Conservation (phyloP, 2,888 invertebrate genomes). For the Lordiphosa andalusiaca region DNA sequence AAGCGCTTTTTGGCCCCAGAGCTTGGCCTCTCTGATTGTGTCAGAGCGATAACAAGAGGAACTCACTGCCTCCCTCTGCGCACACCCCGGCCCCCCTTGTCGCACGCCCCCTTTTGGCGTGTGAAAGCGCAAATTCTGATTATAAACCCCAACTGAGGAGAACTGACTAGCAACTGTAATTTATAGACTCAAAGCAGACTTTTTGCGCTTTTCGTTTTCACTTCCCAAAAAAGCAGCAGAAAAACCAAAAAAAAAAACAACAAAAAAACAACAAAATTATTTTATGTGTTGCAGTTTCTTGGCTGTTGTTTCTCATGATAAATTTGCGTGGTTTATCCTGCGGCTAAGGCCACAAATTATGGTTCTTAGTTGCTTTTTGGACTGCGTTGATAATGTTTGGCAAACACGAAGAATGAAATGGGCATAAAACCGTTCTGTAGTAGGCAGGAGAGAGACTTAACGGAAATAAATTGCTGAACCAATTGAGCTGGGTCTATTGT, state of each 20-base stretch:
- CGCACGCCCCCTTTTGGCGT: slow-evolving; percentile 48
- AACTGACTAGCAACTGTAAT: slow-evolving; percentile 57
- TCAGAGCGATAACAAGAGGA: slow-evolving; percentile 57
- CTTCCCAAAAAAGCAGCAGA: slow-evolving; percentile 45
- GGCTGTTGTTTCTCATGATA: slow-evolving; percentile 58
- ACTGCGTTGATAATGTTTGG: slow-evolving; percentile 61
- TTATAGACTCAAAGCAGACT: slow-evolving; percentile 53
- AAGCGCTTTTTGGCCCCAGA: slow-evolving; percentile 36
- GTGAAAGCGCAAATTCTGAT: slow-evolving; percentile 72
- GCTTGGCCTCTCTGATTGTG: slow-evolving; percentile 55
- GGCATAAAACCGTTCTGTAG: slow-evolving; percentile 55
- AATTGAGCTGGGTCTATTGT: slow-evolving; percentile 11
- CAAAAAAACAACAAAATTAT: slow-evolving; percentile 16
- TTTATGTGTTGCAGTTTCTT: slow-evolving; percentile 34
- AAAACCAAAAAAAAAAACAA: slow-evolving; percentile 3
- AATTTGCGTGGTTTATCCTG: slow-evolving; percentile 69
- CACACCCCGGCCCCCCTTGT: slow-evolving; percentile 1
- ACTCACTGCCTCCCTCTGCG: slow-evolving; percentile 30
- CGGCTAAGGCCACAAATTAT: slow-evolving; percentile 65
- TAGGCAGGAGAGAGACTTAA: slow-evolving; percentile 41
- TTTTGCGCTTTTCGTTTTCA: slow-evolving; percentile 57
- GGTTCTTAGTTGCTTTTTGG: slow-evolving; percentile 52
- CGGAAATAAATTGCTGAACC: slow-evolving; percentile 59
- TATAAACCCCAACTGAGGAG: slow-evolving; percentile 50
- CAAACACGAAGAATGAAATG: slow-evolving; percentile 66